Evolutionary conservation across 2,888 invertebrate genomes (phyloP).

Genomic region (Orthosia gracilis): DNA sequence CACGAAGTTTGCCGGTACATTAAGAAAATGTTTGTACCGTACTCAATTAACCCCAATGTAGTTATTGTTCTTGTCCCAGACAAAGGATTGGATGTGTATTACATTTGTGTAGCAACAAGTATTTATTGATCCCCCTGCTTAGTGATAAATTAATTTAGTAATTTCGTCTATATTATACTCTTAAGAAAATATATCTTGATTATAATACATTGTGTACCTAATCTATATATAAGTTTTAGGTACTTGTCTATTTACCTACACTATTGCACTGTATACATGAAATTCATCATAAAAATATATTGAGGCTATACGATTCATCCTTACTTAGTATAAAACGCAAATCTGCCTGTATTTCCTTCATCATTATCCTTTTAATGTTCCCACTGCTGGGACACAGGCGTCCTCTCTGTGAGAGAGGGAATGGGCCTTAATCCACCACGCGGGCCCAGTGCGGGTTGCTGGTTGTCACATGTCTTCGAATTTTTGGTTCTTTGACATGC

Average conservation of each 20-base stretch:
- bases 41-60: constrained; percentile 3
- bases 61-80: constrained; percentile 6
- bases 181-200: constrained; percentile 7
- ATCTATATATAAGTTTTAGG: constrained; percentile 3
- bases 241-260: constrained; percentile 6
- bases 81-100: constrained; percentile 6
- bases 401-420: too few species aligned
- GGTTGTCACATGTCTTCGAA: too few species aligned
- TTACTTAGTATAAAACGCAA: constrained; percentile 11
- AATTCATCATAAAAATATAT: constrained; percentile 42
- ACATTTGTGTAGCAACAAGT: constrained; percentile 21
- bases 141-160: constrained; percentile 25
- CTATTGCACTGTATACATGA: constrained; percentile 28
- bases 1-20: too few species aligned
- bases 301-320: constrained; percentile 2
- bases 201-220: constrained; percentile 12
- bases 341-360: background rate
- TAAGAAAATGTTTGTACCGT: background rate
- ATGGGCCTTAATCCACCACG: too few species aligned
- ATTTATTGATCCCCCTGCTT: constrained; percentile 46
- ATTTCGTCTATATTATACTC: constrained; percentile 9
- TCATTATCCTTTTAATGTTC: too few species aligned
- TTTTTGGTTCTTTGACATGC: too few species aligned
- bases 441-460: too few species aligned
- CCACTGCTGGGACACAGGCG: too few species aligned